phyloP scores from a whole-genome alignment of 2,797 vertebrate genomes.

The Calcarius lapponicus region DNA sequence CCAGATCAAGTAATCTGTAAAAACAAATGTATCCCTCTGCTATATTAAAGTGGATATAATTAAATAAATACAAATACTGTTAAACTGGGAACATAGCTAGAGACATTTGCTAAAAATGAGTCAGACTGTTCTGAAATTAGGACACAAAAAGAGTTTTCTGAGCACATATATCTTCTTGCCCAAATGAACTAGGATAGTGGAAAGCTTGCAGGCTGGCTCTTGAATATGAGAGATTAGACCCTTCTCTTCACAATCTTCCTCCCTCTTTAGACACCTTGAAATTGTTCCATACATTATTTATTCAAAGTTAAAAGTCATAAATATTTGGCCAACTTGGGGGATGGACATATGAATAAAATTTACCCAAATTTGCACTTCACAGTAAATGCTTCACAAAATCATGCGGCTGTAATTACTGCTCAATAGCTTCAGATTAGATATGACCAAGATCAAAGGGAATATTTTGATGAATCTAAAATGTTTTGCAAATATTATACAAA shows the following conservation, averaged over 20 bases:
- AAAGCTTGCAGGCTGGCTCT: neutral
- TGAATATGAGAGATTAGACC: neutral
- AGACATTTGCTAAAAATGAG: neutral
- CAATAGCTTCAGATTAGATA: neutral
- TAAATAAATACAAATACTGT: neutral
- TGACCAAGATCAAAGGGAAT: neutral
- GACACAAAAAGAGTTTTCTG: neutral
- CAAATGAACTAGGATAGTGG: neutral
- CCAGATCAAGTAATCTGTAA: neutral
- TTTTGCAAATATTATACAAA: neutral
- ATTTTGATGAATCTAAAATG: neutral
- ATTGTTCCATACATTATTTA: neutral
- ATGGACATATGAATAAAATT: neutral
- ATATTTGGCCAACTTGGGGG: neutral
- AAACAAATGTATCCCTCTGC: neutral
- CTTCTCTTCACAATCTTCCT: neutral
- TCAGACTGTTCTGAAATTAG: neutral
- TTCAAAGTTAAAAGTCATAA: neutral
- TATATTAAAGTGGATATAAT: neutral
- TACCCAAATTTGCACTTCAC: neutral
- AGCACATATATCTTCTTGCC: neutral
- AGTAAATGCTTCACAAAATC: neutral
- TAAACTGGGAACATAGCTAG: neutral
- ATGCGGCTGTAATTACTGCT: neutral
- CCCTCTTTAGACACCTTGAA: neutral